Conservation (phyloP, 2,797 vertebrate species). For the Apogon hyalosoma region DNA sequence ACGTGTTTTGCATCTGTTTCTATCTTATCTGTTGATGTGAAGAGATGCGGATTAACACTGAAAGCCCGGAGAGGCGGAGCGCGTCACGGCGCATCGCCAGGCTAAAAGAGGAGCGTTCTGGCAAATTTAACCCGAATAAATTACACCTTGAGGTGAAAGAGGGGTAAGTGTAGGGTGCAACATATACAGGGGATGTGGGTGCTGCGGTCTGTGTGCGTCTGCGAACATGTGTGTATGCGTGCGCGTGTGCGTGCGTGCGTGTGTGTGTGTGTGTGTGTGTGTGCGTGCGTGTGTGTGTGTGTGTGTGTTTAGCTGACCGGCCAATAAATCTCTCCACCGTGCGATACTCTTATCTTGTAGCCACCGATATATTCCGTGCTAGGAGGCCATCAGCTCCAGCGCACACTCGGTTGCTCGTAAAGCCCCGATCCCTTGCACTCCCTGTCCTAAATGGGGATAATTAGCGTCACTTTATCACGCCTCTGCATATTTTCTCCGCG, state of each 20-base stretch:
- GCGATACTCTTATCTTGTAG: conserved; percentile 93
- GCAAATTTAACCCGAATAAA: conserved; percentile 93
- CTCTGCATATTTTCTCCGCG: conserved; percentile 96
- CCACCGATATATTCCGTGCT: conserved; percentile 90
- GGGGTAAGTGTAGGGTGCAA: conserved; percentile 63
- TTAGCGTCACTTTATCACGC: conserved; percentile 99
- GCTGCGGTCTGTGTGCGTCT: background rate
- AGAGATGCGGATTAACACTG: conserved; percentile 92
- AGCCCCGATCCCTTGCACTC: conserved; percentile 98
- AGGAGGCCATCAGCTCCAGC: conserved; percentile 91
- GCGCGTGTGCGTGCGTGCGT: conserved; percentile 7
- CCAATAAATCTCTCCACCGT: conserved; percentile 93
- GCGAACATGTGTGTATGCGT: background rate
- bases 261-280: background rate
- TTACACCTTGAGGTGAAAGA: conserved; percentile 89
- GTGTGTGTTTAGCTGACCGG: conserved; percentile 86
- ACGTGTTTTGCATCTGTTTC: conserved; percentile 86
- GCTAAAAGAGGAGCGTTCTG: conserved; percentile 91
- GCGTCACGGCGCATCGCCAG: conserved; percentile 90
- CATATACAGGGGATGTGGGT: conserved; percentile 14
- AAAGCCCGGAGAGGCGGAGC: conserved; percentile 90
- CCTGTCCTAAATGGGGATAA: conserved; percentile 99
- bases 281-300: background rate
- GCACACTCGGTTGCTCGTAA: conserved; percentile 92
- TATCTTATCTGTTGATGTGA: conserved; percentile 92